Base-by-base conservation (phyloP, 1,140 invertebrate genomes). In the Drosophila gunungcola region DNA sequence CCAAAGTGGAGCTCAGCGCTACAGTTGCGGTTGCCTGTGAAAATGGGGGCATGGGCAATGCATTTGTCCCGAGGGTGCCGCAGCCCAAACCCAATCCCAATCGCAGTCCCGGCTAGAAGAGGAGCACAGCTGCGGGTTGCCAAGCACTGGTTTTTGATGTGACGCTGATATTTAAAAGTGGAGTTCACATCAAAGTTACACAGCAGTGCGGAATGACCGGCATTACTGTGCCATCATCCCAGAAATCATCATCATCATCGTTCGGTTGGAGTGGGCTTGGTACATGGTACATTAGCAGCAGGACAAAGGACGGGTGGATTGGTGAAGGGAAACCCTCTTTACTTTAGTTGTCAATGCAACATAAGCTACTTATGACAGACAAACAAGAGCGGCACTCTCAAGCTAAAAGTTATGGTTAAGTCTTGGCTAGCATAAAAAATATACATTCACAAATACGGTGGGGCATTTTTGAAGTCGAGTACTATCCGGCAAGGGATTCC, bases 151-250 rank as follows among this genome's bases (percentile, higher is more conserved):
- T 80, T 85, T 74, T 74, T 88, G 83, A 83, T 83, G 79, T 82
- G 75, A 86, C 80, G 83, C 79, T 86, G 82, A 88, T 86, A 86
- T 86, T 89, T 86, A 73, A 86, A 86, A 86, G 83, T 77, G 62
- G 63, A 88, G 79, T 79, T 86, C 63, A 61, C 74, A 76, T 77
- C 74, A 77, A 77, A 77, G 74, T 77, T 77, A 69, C 73, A 77
- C 74, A 77, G 34, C 63, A 36, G 48, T 54, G 49, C 38, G 11
- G 36, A 51, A 54, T 67, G 45, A 42, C 73, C 60, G 55, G 55
- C 62, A 62, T 79, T 42, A 38, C 13, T 12, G 53, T 10, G 13
- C 49, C 56, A 64, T 77, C 74, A 57, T 54, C 65, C 27, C 38
- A 34, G 55, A 16, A 41, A 12, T 4, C 52, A 27, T 51, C 42